These are phyloP conservation scores for Sebastes trivittatus DNA, from an alignment of 2,797 vertebrate species.

Conservation along the genomic window DNA sequence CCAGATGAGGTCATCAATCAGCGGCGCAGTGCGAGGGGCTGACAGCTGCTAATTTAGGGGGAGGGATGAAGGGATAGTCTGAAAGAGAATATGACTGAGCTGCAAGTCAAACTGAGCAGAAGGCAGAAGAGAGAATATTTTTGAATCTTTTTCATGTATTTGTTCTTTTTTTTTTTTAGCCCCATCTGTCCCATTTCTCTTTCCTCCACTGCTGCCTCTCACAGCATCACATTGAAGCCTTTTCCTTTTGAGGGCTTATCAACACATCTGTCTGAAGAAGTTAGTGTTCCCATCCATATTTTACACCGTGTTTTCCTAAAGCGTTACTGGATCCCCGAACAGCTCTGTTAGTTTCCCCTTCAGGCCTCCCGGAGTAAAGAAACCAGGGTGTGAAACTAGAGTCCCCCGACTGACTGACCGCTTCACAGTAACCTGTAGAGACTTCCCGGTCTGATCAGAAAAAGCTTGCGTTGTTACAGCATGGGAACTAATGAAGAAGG, in stretches of 20 bases:
- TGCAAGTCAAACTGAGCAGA: slow-evolving; percentile 19
- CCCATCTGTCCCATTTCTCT: slow-evolving; percentile 27
- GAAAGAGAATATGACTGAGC: slow-evolving; percentile 45
- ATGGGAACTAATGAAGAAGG: slow-evolving; percentile 48
- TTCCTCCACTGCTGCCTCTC: slow-evolving; percentile 10
- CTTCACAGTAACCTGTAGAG: slow-evolving; percentile 49
- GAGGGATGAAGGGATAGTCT: slow-evolving; percentile 32
- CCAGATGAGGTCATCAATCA: slow-evolving; percentile 84
- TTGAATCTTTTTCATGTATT: not conserved
- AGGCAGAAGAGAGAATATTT: slow-evolving; percentile 20
- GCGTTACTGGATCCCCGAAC: slow-evolving; percentile 72
- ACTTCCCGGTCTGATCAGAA: slow-evolving; percentile 33
- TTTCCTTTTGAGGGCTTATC: slow-evolving; percentile 69
- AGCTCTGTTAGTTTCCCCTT: slow-evolving; percentile 47
- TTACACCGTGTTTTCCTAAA: slow-evolving; percentile 76
- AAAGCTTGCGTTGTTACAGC: slow-evolving; percentile 20
- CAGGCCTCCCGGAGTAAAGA: slow-evolving; percentile 43
- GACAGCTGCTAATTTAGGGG: slow-evolving; percentile 71
- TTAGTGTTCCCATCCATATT: slow-evolving; percentile 80
- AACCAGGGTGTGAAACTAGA: slow-evolving; percentile 73
- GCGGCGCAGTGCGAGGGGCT: slow-evolving; percentile 32
- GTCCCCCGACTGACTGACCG: slow-evolving; percentile 46
- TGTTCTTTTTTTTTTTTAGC: not conserved
- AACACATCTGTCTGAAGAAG: slow-evolving; percentile 76
- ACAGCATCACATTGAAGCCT: slow-evolving; percentile 11